phyloP scores from a whole-genome alignment of 2,888 invertebrate genomes.

The Nyleta sp. region DNA sequence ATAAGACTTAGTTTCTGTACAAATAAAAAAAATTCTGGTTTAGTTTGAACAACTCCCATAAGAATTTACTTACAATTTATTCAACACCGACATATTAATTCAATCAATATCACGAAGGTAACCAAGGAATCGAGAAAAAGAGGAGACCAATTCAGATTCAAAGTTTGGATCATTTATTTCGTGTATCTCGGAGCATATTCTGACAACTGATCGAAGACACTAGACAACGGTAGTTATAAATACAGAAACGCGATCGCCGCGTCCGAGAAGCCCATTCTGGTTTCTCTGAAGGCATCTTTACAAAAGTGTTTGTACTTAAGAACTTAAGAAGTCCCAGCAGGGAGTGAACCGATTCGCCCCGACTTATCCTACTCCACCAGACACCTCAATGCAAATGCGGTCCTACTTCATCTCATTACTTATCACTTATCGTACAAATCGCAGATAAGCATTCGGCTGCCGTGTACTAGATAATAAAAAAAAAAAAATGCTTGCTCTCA shows the following conservation, averaged over 20 bases:
- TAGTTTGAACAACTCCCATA: no score
- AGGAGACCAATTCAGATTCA: no score
- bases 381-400: constrained; percentile 3
- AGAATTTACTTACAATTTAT: no score
- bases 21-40: no score
- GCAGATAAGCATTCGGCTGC: constrained; percentile 1
- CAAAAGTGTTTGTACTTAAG: constrained; percentile 28
- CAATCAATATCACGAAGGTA: no score
- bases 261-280: background rate
- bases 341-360: constrained; percentile 5
- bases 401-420: constrained; percentile 4
- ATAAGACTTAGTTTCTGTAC: no score
- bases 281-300: constrained; percentile 11
- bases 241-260: background rate
- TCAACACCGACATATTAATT: no score
- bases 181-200: background rate
- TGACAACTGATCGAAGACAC: constrained; percentile 7
- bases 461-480: background rate
- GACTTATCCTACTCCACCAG: constrained; percentile 4
- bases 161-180: constrained; percentile 32
- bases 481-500: constrained; percentile 42
- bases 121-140: no score
- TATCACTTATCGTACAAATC: constrained; percentile 43
- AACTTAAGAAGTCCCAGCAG: constrained; percentile 1
- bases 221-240: constrained; percentile 7